These are phyloP conservation scores for Danaus plexippus DNA, from an alignment of 1,140 invertebrate genomes.

Conservation along the genomic window DNA sequence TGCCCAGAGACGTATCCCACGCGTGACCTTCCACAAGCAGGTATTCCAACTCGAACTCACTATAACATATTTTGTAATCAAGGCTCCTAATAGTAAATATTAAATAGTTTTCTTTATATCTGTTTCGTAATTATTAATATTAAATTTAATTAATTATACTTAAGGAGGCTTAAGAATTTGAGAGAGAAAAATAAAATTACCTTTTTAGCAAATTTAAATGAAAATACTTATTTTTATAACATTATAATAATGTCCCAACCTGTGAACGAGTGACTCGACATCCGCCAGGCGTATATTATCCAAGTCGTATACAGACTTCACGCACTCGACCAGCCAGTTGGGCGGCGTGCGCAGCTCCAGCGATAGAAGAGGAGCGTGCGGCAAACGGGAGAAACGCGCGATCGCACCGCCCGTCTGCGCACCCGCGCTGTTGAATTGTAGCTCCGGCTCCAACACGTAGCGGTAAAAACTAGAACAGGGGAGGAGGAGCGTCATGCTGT, in stretches of 20 bases:
- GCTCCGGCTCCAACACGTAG: conserved; percentile 92
- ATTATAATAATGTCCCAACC: conserved; percentile 51
- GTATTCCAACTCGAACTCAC: conserved; percentile 94
- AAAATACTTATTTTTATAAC: no score
- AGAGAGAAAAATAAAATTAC: no score
- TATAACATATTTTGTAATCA: conserved; percentile 53
- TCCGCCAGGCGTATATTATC: conserved; percentile 96
- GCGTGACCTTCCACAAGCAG: conserved; percentile 96
- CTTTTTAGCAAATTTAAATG: no score
- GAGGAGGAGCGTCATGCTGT: no score
- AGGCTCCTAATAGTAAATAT: background rate
- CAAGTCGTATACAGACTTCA: conserved; percentile 95
- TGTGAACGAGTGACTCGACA: conserved; percentile 82
- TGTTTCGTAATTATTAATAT: background rate
- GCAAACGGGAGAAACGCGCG: conserved; percentile 90
- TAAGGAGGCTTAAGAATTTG: no score
- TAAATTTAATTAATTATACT: background rate
- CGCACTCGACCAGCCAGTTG: conserved; percentile 98
- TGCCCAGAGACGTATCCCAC: conserved; percentile 92
- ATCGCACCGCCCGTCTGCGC: conserved; percentile 78
- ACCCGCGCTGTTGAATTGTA: conserved; percentile 82
- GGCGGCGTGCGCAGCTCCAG: conserved; percentile 96
- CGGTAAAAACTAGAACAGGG: conserved; percentile 86
- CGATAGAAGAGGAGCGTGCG: conserved; percentile 93
- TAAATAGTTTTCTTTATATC: no score